Percentiles rank a stretch among this genome's conserved stretches.
These are phyloP conservation scores for Lagodon rhomboides DNA, from an alignment of 2,797 vertebrate species.

Conservation along the genomic window DNA sequence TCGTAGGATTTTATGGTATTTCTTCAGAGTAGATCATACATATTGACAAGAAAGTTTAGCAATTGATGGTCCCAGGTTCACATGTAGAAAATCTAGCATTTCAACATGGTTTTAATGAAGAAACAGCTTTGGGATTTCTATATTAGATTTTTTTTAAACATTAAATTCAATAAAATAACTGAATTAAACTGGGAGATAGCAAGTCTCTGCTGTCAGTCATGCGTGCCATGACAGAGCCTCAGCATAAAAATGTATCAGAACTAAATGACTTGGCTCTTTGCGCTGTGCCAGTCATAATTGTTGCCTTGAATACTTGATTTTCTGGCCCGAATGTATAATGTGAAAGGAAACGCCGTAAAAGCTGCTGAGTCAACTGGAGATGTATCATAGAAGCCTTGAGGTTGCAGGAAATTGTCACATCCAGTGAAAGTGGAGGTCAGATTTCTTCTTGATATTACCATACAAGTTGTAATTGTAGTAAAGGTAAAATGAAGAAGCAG, in stretches of 20 bases:
- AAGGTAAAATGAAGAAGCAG: background rate
- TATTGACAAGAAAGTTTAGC: background rate
- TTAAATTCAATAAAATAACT: constrained; percentile 12
- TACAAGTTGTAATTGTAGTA: constrained; percentile 23
- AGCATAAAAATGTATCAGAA: constrained; percentile 28
- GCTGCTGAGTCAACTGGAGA: constrained; percentile 21
- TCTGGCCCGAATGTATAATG: constrained; percentile 51
- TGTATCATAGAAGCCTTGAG: constrained; percentile 34
- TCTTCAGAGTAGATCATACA: background rate
- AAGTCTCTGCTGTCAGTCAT: constrained; percentile 37
- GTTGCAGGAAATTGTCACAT: constrained; percentile 34
- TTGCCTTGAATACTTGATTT: constrained; percentile 38
- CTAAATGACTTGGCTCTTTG: constrained; percentile 30
- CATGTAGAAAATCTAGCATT: background rate
- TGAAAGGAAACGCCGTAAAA: constrained; percentile 32
- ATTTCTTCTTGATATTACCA: constrained; percentile 15
- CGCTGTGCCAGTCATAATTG: constrained; percentile 33
- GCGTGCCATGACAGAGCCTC: constrained; percentile 24
- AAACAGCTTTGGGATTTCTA: background rate
- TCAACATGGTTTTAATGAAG: background rate
- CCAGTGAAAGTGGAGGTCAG: constrained; percentile 18
- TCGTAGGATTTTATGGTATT: background rate
- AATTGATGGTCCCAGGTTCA: background rate
- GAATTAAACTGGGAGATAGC: constrained; percentile 4
- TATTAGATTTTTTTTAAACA: constrained; percentile 1